Evolutionary conservation across 2,113 vertebrate species (phyloP).

Genomic region (Lanius ludovicianus): DNA sequence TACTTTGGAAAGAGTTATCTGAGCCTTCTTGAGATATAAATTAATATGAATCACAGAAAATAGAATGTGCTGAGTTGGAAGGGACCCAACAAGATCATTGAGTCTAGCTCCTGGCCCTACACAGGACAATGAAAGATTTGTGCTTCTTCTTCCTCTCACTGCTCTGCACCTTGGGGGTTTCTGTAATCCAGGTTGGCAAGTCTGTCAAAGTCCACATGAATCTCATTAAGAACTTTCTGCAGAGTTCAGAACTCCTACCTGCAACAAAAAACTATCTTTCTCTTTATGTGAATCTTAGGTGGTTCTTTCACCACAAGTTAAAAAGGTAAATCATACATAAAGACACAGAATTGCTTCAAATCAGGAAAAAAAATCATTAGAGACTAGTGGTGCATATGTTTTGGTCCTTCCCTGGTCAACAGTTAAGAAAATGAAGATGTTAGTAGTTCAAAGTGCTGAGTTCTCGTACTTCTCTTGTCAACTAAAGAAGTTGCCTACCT

Average conservation of each 20-base stretch:
- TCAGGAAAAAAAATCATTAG: not conserved
- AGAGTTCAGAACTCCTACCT: not conserved
- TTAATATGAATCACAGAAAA: constrained; percentile 10
- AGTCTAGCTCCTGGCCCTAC: not conserved
- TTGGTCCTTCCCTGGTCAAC: not conserved
- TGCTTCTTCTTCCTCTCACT: constrained; percentile 23
- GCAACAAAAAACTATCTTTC: not conserved
- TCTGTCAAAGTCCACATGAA: not conserved
- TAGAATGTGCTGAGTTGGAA: not conserved
- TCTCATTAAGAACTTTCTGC: not conserved
- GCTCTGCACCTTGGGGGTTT: not conserved
- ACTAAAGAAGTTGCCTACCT: not conserved
- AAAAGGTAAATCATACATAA: not conserved
- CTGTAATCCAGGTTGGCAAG: not conserved
- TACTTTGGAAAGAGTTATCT: not conserved
- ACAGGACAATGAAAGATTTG: constrained; percentile 14
- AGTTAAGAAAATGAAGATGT: not conserved
- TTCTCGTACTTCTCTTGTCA: not conserved
- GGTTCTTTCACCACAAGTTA: not conserved
- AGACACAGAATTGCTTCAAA: not conserved
- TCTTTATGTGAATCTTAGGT: not conserved
- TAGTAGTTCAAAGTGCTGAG: not conserved
- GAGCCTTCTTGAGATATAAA: constrained; percentile 63
- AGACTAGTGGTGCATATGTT: not conserved
- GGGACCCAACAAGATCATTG: not conserved